A percentile compares a stretch with the other conserved stretches of the same genome.
Conservation (phyloP, 2,797 vertebrate genomes). For the Simalia tracyae region DNA sequence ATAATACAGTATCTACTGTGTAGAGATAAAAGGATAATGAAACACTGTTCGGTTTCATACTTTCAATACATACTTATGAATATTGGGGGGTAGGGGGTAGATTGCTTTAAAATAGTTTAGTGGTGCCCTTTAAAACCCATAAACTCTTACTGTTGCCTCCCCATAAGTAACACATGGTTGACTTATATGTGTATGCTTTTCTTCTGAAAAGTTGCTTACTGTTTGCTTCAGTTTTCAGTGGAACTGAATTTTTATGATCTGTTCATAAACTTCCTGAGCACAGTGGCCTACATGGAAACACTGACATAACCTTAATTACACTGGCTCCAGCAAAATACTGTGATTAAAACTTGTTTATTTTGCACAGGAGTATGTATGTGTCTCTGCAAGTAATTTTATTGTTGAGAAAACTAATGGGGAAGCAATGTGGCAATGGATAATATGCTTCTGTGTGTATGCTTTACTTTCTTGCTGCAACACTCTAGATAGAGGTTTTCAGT, state of each 20-base stretch:
- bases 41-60: slow-evolving; percentile 49
- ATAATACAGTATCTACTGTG: slow-evolving; percentile 36
- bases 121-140: slow-evolving; percentile 65
- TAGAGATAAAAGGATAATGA: slow-evolving; percentile 46
- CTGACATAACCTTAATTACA: slow-evolving; percentile 75
- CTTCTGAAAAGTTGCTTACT: slow-evolving; percentile 65
- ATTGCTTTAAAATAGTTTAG: slow-evolving; percentile 62
- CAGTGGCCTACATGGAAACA: slow-evolving; percentile 75
- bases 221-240: slow-evolving; percentile 75
- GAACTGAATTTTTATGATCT: slow-evolving; percentile 73
- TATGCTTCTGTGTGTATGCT: slow-evolving; percentile 62
- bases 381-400: slow-evolving; percentile 59
- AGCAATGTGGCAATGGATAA: slow-evolving; percentile 74
- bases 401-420: slow-evolving; percentile 74
- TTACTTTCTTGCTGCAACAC: slow-evolving; percentile 59
- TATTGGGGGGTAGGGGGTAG: slow-evolving; percentile 43
- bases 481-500: slow-evolving; percentile 61
- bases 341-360: slow-evolving; percentile 73
- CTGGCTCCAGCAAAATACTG: slow-evolving; percentile 71
- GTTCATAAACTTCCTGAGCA: slow-evolving; percentile 72
- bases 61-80: slow-evolving; percentile 63
- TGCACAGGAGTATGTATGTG: slow-evolving; percentile 36
- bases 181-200: slow-evolving; percentile 44
- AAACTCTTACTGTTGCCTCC: slow-evolving; percentile 60
- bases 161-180: slow-evolving; percentile 64